Evolutionary conservation across 1,140 invertebrate genomes (phyloP), one percentile per base, ranked within the genome.

Genomic region (Nymphalis io): DNA sequence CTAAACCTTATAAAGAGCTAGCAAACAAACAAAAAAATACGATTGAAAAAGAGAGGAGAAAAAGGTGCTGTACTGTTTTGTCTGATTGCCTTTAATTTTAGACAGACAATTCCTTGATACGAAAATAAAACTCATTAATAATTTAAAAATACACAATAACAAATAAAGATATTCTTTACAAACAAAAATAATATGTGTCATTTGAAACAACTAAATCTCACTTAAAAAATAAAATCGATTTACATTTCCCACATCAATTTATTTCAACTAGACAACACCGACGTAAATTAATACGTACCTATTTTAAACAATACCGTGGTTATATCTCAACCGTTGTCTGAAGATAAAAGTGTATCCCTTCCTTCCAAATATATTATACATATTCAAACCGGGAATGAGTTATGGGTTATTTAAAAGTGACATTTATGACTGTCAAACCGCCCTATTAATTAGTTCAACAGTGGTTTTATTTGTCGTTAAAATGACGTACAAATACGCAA

Each of bases 361-460:
- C 70, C 73, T 77, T 80, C 75, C 70, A 76, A 81, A 81, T 80
- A 71, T 81, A 79, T 82, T 81, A 73, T 72, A 70, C 67, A 71
- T 51, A 76, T 55, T 73, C 74, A 79, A 84, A 81, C 72, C 69
- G 73, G 74, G 61, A 83, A 83, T 83, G 82, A 89, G 71, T 82
- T 86, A 86, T 88, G 75, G 70, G 73, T 70, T 62, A 75, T 79
- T 79, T 82, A 77, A 80, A 81, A 80, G 73, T 88, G 87, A 89
- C 84, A 79, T 81, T 89, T 85, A 88, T 82, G 78, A 76, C 68
- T 81, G 74, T 76, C 74, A 66, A 79, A 85, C 67, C 70, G 73
- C 66, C 65, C 70, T 81, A 80, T 82, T 88, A 88, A 89, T 89
- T 89, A 89, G 82, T 77, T 61, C 74, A 79, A 82, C 79, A 73